A percentile compares a stretch with the other conserved stretches of the same genome.
phyloP scores from a whole-genome alignment of 2,888 invertebrate species.

The Pediacus dermestoides region DNA sequence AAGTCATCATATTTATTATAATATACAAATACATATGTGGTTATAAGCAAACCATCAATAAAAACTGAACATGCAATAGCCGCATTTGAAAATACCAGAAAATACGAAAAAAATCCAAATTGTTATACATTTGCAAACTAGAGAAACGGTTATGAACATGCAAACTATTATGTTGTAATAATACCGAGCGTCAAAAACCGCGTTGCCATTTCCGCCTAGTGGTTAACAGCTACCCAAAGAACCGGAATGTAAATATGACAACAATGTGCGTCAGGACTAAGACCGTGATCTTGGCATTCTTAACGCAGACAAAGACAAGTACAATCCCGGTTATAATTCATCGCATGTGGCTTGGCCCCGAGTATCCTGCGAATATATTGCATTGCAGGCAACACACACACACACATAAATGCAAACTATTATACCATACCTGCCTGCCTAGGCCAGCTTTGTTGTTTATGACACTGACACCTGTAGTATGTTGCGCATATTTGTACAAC shows the following conservation, averaged over 20 bases:
- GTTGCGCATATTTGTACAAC: constrained; percentile 17
- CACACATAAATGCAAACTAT: neutral
- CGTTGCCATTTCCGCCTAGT: constrained; percentile 4
- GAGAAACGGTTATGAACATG: constrained; percentile 30
- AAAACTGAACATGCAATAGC: constrained; percentile 1
- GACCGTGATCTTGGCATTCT: constrained; percentile 48
- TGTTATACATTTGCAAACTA: constrained; percentile 9
- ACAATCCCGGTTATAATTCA: constrained; percentile 26
- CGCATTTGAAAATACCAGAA: no score
- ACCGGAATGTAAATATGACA: constrained; percentile 26
- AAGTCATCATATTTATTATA: no score
- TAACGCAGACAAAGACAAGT: constrained; percentile 23
- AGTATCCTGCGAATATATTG: constrained; percentile 14
- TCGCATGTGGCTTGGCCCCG: constrained; percentile 17
- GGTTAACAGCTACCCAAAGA: constrained; percentile 3
- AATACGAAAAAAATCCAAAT: constrained; percentile 1
- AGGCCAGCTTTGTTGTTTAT: constrained; percentile 12
- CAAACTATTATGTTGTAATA: constrained; percentile 40
- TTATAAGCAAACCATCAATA: no score
- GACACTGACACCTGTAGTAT: constrained; percentile 20
- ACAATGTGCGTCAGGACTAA: constrained; percentile 26
- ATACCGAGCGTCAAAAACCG: constrained; percentile 17
- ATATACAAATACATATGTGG: no score
- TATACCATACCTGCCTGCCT: constrained; percentile 1
- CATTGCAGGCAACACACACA: neutral